phyloP scores from a whole-genome alignment of 2,797 vertebrate genomes.

The Huso huso region DNA sequence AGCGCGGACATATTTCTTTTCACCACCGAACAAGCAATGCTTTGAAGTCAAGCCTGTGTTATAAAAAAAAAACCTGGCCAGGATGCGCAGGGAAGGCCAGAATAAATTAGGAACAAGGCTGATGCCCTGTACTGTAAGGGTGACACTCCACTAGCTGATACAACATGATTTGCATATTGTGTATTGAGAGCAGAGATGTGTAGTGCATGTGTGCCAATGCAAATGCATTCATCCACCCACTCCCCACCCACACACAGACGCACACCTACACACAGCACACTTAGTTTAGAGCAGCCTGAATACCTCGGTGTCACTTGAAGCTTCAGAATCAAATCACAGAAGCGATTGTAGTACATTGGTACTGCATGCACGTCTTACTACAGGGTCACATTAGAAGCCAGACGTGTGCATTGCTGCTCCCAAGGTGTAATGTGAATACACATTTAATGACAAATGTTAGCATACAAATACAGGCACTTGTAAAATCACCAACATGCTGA shows the following conservation, averaged over 20 bases:
- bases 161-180: conserved; percentile 16
- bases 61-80: background rate
- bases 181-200: conserved; percentile 5
- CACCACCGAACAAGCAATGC: background rate
- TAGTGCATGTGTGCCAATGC: background rate
- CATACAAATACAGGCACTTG: no score
- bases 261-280: background rate
- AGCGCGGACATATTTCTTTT: background rate
- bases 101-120: background rate
- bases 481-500: no score
- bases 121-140: background rate
- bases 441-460: no score
- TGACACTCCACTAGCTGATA: conserved; percentile 13
- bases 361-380: no score
- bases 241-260: background rate
- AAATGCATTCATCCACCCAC: background rate
- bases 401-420: no score
- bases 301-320: background rate
- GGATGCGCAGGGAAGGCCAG: background rate
- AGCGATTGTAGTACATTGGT: no score
- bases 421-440: no score
- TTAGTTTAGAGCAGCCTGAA: background rate
- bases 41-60: background rate
- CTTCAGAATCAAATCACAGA: no score
- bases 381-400: no score